Base-by-base conservation (phyloP, 2,113 vertebrate genomes). In the Trematocara macrostoma region DNA sequence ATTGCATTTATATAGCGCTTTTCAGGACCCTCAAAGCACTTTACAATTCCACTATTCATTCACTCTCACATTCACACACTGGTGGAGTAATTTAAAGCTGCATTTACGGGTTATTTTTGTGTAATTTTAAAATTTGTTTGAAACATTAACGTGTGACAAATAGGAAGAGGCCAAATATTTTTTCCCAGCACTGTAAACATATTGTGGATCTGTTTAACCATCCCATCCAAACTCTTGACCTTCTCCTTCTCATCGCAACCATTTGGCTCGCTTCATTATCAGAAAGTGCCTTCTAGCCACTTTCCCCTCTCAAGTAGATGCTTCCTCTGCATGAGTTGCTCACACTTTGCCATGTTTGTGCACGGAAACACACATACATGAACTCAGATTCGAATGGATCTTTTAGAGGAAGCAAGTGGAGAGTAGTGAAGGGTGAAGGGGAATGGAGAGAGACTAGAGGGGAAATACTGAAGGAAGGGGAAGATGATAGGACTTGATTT, bases 341-440 rank as follows among this genome's bases (percentile, higher is more conserved):
- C 57, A 34, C 71, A 51, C 45, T 18, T 55, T 18, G 18, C 59
- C 34, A 11, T 40, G 15, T 47, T 16, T 56, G 20, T 61, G 52
- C 35, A 20, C n/a, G 8, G 42, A 84, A 49, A 61, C 74, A 64
- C 53, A 34, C 47, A 76, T 23, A 40, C 47, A 40, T 11, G 16
- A 45, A 76, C 6, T 76, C 16, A 0, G 10, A 76, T 34, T 29
- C 1, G 4, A 51, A 51, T 51, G 64, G 26, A 18, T 85, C 56
- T 55, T 87, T 83, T 51, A 76, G 47, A 47, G 52, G 53, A 61
- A 53, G 34, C 79, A 71, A 82, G 78, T 85, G 78, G 78, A 84
- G 85, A 81, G 78, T 56, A 79, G 81, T 8, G 38, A 84, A 78
- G 83, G 67, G 56, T 83, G 79, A 90, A 78, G 12, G 81, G 78